A percentile compares a stretch with the other conserved stretches of the same genome.
These are phyloP conservation scores for Trachymyrmex septentrionalis DNA, from an alignment of 1,140 invertebrate genomes.

Conservation along the genomic window DNA sequence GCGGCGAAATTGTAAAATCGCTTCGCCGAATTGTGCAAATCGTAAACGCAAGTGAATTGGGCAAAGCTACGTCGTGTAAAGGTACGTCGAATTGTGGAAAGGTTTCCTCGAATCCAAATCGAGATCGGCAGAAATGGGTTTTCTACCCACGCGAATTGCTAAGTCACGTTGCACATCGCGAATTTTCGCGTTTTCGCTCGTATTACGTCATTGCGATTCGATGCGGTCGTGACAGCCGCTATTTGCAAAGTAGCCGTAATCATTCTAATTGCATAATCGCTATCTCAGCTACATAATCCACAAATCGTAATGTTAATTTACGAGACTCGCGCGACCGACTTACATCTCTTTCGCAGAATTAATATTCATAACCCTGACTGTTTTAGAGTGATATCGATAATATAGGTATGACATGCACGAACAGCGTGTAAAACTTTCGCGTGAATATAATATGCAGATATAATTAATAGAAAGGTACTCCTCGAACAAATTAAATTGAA, in stretches of 20 bases:
- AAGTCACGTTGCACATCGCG: background rate
- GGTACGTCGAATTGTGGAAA: background rate
- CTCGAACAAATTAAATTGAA: background rate
- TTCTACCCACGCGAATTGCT: background rate
- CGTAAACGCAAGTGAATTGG: background rate
- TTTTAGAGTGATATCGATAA: background rate
- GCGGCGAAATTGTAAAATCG: slow-evolving; percentile 11
- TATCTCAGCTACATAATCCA: background rate
- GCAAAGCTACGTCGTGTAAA: background rate
- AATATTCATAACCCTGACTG: background rate
- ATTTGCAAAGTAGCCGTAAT: background rate
- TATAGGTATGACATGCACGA: background rate
- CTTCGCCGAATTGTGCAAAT: background rate
- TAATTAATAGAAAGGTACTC: background rate
- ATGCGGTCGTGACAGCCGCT: background rate
- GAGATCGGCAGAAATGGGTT: background rate
- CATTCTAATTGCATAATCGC: background rate
- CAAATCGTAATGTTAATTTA: slow-evolving; percentile 16
- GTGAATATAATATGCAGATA: background rate
- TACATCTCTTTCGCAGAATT: background rate
- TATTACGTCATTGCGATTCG: background rate
- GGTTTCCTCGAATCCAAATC: background rate
- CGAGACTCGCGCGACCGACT: background rate
- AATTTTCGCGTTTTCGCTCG: background rate
- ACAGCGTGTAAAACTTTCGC: background rate